Evolutionary conservation across 1,140 invertebrate genomes (phyloP).

Genomic region (Archivesica marissinica): DNA sequence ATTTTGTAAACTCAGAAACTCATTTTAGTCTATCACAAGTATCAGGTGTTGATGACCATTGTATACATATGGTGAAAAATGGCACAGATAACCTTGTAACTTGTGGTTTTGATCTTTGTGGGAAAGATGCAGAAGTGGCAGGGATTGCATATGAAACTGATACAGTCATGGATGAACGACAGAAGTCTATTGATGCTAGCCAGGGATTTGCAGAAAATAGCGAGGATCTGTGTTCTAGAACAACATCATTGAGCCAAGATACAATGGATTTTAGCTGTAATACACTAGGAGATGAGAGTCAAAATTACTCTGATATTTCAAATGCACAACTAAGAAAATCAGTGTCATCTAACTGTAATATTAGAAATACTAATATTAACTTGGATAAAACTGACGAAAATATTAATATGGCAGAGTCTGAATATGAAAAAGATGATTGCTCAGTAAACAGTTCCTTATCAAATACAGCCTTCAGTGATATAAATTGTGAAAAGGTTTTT

Average conservation of each 20-base stretch:
- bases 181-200: background rate
- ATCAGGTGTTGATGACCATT: too few relatives aligned
- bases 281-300: conserved; percentile 30
- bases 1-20: too few relatives aligned
- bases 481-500: background rate
- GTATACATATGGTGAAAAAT: too few relatives aligned
- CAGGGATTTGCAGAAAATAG: background rate
- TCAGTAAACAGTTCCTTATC: background rate
- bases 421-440: background rate
- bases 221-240: conserved; percentile 42
- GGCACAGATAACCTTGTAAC: too few relatives aligned
- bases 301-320: background rate
- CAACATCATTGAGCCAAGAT: conserved; percentile 32
- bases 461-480: background rate
- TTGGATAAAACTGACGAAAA: background rate
- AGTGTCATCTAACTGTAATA: background rate
- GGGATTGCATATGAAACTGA: background rate
- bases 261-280: conserved; percentile 53
- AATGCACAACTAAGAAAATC: background rate
- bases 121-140: too few relatives aligned
- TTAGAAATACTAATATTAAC: background rate
- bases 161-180: background rate
- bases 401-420: background rate
- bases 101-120: too few relatives aligned
- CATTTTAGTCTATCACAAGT: too few relatives aligned